These are phyloP conservation scores for Nycticryphes semicollaris DNA, from an alignment of 2,113 vertebrate species.

Conservation along the genomic window DNA sequence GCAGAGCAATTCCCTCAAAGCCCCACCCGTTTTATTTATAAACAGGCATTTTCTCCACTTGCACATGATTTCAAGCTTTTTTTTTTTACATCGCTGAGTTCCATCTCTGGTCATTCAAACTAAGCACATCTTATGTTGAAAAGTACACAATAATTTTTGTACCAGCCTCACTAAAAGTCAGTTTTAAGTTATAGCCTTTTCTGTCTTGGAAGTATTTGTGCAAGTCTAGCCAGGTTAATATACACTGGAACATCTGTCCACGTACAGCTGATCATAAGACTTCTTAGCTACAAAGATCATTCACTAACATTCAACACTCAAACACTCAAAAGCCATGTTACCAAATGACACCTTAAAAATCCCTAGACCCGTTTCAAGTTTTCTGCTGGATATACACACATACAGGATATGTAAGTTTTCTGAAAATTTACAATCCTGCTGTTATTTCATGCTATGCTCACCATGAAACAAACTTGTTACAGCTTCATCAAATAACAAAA, in stretches of 20 bases:
- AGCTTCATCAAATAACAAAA: neutral
- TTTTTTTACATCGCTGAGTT: neutral
- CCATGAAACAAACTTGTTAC: neutral
- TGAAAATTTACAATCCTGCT: neutral
- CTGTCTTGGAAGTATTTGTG: neutral
- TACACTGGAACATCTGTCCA: accelerated
- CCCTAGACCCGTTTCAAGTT: neutral
- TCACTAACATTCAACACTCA: neutral
- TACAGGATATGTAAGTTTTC: accelerated
- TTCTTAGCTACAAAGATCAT: neutral
- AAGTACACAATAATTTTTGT: neutral
- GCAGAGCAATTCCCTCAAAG: neutral
- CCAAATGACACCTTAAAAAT: neutral
- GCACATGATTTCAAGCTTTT: neutral
- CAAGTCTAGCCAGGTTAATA: neutral
- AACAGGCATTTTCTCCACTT: neutral
- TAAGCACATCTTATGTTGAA: neutral
- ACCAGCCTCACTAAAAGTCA: neutral
- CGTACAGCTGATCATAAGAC: accelerated
- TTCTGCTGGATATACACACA: neutral
- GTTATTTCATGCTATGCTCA: neutral
- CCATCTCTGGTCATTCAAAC: neutral
- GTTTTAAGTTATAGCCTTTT: neutral
- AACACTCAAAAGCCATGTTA: neutral
- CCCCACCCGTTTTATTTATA: neutral